Evolutionary conservation across 1,140 invertebrate species (phyloP).

Genomic region (Pseudomyrmex pallidus): DNA sequence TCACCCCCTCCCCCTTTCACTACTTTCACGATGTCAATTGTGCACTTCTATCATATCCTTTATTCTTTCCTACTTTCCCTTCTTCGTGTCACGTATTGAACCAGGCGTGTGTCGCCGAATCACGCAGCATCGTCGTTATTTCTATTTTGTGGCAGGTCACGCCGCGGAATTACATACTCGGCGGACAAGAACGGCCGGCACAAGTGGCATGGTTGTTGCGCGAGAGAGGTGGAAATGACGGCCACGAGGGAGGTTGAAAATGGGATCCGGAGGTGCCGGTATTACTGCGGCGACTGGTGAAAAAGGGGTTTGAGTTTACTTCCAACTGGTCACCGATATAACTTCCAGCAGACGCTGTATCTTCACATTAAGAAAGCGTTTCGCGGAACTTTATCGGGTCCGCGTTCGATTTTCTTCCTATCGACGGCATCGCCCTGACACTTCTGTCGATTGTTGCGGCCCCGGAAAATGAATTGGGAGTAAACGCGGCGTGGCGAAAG

Average conservation of each 20-base stretch:
- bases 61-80: background rate
- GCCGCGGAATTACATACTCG: constrained; percentile 27
- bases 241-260: background rate
- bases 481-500: constrained; percentile 49
- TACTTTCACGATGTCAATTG: background rate
- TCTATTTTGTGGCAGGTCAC: constrained; percentile 8
- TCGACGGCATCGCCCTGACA: constrained; percentile 39
- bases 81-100: background rate
- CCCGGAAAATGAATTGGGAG: constrained; percentile 67
- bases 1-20: constrained; percentile 11
- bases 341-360: constrained; percentile 70
- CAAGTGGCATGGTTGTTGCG: background rate
- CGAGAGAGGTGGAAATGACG: constrained; percentile 19
- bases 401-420: constrained; percentile 64
- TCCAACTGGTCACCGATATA: constrained; percentile 61
- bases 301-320: constrained; percentile 69
- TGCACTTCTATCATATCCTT: background rate
- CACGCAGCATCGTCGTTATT: constrained; percentile 7
- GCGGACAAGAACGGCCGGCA: constrained; percentile 12
- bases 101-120: constrained; percentile 10
- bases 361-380: constrained; percentile 76
- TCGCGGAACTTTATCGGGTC: constrained; percentile 66
- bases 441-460: constrained; percentile 64
- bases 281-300: constrained; percentile 46
- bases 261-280: constrained; percentile 14